Percentiles rank a stretch among this genome's conserved stretches.
These are phyloP conservation scores for Lethenteron reissneri DNA, from an alignment of 2,113 vertebrate species.

Conservation along the genomic window DNA sequence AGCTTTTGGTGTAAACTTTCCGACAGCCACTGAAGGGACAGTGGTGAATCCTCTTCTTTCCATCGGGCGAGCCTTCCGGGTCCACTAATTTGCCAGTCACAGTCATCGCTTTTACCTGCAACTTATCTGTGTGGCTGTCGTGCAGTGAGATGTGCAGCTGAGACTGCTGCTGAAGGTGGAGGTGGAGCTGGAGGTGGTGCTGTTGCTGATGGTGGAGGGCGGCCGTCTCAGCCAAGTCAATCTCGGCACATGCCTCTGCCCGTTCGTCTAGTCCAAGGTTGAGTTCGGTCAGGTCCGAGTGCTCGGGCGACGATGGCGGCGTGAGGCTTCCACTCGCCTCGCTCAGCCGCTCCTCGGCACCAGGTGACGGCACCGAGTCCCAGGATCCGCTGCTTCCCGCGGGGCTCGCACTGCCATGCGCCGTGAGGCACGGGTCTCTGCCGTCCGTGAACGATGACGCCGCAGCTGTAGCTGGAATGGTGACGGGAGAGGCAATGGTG, in stretches of 20 bases:
- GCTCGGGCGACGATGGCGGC: constrained; percentile 4
- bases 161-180: too few relatives aligned
- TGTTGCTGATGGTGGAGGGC: too few relatives aligned
- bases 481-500: neutral
- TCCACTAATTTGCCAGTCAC: constrained; percentile 11
- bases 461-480: neutral
- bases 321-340: constrained; percentile 13
- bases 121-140: too few relatives aligned
- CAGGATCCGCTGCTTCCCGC: too few relatives aligned
- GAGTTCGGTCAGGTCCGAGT: constrained; percentile 22
- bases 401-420: too few relatives aligned
- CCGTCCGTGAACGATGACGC: neutral
- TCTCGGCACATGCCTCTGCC: too few relatives aligned
- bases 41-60: constrained; percentile 3
- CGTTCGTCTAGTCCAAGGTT: too few relatives aligned
- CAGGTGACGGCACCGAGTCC: too few relatives aligned
- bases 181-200: too few relatives aligned
- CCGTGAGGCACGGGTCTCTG: neutral
- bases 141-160: too few relatives aligned
- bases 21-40: constrained; percentile 22
- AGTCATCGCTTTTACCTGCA: too few relatives aligned
- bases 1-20: constrained; percentile 5
- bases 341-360: neutral
- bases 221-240: too few relatives aligned
- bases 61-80: constrained; percentile 20